Evolutionary conservation across 2,797 vertebrate genomes (phyloP), one percentile per base, ranked within the genome.

Genomic region (Eospalax fontanierii): DNA sequence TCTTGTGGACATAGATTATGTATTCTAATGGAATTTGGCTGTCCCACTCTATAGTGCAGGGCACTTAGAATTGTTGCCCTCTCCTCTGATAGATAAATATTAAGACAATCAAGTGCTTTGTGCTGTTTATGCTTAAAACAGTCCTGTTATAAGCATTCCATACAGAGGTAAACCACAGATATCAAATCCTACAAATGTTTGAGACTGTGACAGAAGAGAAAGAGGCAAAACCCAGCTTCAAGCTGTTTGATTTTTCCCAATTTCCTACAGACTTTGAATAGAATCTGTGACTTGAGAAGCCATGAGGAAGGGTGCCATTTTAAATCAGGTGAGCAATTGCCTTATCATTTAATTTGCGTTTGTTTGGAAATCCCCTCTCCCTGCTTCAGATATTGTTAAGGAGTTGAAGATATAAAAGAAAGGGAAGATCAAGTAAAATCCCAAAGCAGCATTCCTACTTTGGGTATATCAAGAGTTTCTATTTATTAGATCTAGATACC

Each of bases 381-480:
- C 57, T 57, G 15, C 24, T 68, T 89, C 68, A 63, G 71, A 87
- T 88, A 35, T 82, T n/a, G n/a, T 96, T 94, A 38, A 82, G 61
- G 80, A 68, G 46, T 21, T 76, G 66, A 35, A 4, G 28, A 2
- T n/a, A 96, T 89, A 97, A 92, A 63, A 96, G 89, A 97, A 92
- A 63, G 40, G 81, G 57, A 94, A 76, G 82, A 84, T 30, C 40
- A 85, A 74, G 86, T 68, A 38, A 86, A 96, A 93, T 59, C 91
- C 65, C 38, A 66, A 95, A 92, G 63, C 80, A 78, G 43, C 93
- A 74, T 91, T 87, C 81, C 63, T 26, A 24, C 61, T 79, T 84
- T 80, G 66, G 43, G 16, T 24, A 71, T 92, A 96, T 97, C 96
- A 75, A n/a, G 94, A 88, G 93, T 94, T 94, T 86, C 93, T 90